phyloP scores from a whole-genome alignment of 2,797 vertebrate species.

The Anguilla marmorata region DNA sequence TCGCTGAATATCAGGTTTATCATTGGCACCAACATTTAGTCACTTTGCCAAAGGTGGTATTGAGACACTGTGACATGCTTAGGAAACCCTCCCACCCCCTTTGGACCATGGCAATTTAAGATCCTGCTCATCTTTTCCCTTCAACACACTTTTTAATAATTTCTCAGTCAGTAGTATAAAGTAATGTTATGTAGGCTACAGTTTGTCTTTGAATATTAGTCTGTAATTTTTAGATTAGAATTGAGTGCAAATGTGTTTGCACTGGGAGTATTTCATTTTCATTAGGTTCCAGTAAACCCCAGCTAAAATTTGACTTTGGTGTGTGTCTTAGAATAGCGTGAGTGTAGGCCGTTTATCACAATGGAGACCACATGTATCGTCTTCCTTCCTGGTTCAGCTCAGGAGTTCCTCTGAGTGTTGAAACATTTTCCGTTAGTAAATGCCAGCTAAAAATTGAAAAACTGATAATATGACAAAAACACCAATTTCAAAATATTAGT shows the following conservation, averaged over 20 bases:
- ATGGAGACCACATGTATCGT: not conserved
- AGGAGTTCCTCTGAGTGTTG: not conserved
- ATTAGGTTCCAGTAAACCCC: not conserved
- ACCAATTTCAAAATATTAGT: not conserved
- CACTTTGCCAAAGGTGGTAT: conserved; percentile 21
- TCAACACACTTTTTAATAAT: not conserved
- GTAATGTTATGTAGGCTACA: not conserved
- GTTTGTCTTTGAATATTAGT: not conserved
- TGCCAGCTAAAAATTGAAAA: not conserved
- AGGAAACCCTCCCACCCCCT: not conserved
- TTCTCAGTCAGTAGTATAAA: not conserved
- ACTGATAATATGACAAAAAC: not conserved
- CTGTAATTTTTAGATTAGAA: not conserved
- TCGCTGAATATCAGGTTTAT: conserved; percentile 23
- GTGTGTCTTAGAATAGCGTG: not conserved
- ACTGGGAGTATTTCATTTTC: not conserved
- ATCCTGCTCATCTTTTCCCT: not conserved
- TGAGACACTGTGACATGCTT: not conserved
- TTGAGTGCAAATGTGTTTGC: not conserved
- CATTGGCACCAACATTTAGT: conserved; percentile 13
- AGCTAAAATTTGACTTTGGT: not conserved
- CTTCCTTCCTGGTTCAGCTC: not conserved
- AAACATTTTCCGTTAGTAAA: not conserved
- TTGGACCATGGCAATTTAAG: not conserved
- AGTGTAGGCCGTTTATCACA: not conserved